Evolutionary conservation across 2,797 vertebrate species (phyloP).

Genomic region (Alosa sapidissima): DNA sequence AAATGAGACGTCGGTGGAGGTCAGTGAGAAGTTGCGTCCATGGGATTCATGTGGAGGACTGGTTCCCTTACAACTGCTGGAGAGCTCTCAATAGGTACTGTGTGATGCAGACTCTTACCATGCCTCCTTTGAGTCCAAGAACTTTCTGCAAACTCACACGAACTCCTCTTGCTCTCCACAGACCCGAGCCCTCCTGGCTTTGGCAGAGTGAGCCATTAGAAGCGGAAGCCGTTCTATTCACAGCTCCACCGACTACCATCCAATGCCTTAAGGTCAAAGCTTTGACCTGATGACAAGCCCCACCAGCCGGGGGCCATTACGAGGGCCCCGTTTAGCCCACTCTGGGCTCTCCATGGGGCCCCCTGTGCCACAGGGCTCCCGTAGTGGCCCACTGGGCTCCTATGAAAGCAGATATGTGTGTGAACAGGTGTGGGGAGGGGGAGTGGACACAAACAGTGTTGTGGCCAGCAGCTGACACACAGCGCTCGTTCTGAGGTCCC

Average conservation of each 20-base stretch:
- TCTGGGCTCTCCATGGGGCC: slow-evolving; percentile 42
- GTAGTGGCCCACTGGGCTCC: slow-evolving; percentile 60
- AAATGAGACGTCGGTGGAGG: background rate
- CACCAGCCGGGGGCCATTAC: slow-evolving; percentile 39
- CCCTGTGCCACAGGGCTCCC: slow-evolving; percentile 66
- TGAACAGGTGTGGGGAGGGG: slow-evolving; percentile 71
- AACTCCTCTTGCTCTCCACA: background rate
- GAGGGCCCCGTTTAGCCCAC: background rate
- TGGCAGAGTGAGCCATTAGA: background rate
- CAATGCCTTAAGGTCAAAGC: background rate
- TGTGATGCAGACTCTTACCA: background rate
- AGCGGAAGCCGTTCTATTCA: background rate
- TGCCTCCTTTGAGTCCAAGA: background rate
- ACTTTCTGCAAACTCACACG: background rate
- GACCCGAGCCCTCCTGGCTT: background rate
- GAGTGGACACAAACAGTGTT: slow-evolving; percentile 62
- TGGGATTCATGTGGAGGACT: background rate
- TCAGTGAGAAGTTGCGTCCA: background rate
- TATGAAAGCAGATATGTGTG: slow-evolving; percentile 74
- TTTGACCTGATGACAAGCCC: slow-evolving; percentile 46
- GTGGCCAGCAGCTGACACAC: slow-evolving; percentile 71
- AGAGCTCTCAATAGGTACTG: background rate
- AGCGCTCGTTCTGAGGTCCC: slow-evolving; percentile 63
- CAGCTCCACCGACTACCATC: background rate
- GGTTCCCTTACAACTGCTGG: background rate